These are phyloP conservation scores for Erebia aethiops DNA, from an alignment of 2,888 invertebrate genomes.

Conservation along the genomic window DNA sequence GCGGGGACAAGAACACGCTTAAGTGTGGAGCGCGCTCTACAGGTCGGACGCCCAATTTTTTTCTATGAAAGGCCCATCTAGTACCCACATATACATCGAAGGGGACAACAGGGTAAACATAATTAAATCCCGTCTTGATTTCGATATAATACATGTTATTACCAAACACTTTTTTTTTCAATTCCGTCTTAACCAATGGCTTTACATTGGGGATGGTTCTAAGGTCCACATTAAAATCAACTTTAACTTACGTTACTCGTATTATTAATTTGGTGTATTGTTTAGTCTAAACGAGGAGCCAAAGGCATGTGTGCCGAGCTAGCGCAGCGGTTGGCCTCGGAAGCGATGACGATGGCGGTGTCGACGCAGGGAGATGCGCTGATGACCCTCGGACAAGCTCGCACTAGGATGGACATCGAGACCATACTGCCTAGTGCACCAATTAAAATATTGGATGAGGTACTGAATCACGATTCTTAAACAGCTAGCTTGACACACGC, in stretches of 20 bases:
- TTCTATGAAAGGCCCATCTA: too few species aligned
- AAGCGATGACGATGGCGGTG: slow-evolving; percentile 63
- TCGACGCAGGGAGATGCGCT: slow-evolving; percentile 66
- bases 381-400: slow-evolving; percentile 70
- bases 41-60: too few species aligned
- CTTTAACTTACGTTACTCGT: not conserved
- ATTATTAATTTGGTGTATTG: not conserved
- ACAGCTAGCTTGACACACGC: too few species aligned
- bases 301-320: slow-evolving; percentile 69
- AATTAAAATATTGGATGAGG: slow-evolving; percentile 65
- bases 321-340: slow-evolving; percentile 60
- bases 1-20: too few species aligned
- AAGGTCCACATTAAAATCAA: not conserved
- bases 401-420: slow-evolving; percentile 67
- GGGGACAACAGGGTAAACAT: too few species aligned
- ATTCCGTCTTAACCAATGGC: too few species aligned
- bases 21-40: too few species aligned
- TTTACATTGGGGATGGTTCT: too few species aligned
- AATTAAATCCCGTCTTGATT: too few species aligned
- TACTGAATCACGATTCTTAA: slow-evolving; percentile 35
- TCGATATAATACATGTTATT: too few species aligned
- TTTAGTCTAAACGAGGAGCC: slow-evolving; percentile 72
- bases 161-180: too few species aligned
- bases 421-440: slow-evolving; percentile 66
- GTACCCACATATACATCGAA: too few species aligned